These are phyloP conservation scores for Nylanderia fulva DNA, from an alignment of 1,140 invertebrate genomes.

Conservation along the genomic window DNA sequence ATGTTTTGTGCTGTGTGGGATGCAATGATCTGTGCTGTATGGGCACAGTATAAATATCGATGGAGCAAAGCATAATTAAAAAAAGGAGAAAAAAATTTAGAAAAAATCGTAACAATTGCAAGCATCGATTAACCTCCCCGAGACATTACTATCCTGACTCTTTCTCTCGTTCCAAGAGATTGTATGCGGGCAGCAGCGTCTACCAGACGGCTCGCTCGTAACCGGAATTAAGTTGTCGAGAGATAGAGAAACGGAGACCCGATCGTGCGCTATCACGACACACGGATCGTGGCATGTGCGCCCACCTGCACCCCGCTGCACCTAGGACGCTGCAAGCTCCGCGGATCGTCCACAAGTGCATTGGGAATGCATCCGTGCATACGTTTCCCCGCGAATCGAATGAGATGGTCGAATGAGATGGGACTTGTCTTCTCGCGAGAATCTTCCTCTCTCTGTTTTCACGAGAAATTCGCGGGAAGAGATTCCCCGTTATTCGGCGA, in stretches of 20 bases:
- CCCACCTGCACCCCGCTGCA: constrained; percentile 77
- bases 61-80: neutral
- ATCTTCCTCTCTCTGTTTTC: constrained; percentile 2
- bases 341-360: constrained; percentile 5
- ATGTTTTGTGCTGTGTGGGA: too few species aligned
- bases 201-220: constrained; percentile 31
- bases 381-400: constrained; percentile 1
- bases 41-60: too few species aligned
- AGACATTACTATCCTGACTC: neutral
- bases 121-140: neutral
- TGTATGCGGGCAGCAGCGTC: neutral
- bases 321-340: constrained; percentile 42
- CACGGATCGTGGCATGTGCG: constrained; percentile 77
- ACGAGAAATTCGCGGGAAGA: neutral
- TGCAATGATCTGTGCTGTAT: too few species aligned
- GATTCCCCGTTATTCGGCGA: neutral
- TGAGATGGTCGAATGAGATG: neutral
- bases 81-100: neutral
- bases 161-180: neutral
- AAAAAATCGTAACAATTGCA: neutral
- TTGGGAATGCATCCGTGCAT: neutral
- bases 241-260: constrained; percentile 76
- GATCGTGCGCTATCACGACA: constrained; percentile 78
- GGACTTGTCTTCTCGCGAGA: neutral
- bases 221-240: constrained; percentile 81